These are phyloP conservation scores for Cephus cinctus DNA, from an alignment of 1,140 invertebrate species.

Conservation along the genomic window DNA sequence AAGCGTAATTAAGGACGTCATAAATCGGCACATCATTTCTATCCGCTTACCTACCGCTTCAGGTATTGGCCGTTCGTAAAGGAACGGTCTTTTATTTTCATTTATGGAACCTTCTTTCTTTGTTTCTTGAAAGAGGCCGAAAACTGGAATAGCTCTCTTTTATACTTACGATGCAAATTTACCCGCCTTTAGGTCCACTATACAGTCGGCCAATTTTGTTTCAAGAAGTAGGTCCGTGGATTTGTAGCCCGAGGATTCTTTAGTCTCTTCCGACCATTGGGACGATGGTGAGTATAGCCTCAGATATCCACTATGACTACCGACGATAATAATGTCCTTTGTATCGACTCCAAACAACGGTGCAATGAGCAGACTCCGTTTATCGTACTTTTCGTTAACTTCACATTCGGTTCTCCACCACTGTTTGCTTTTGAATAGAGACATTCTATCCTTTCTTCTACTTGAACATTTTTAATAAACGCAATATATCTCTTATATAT, in stretches of 20 bases:
- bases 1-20: too few relatives aligned
- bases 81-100: too few relatives aligned
- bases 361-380: conserved; percentile 61
- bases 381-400: conserved; percentile 64
- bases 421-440: conserved; percentile 76
- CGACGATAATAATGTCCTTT: conserved; percentile 67
- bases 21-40: too few relatives aligned
- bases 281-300: conserved; percentile 66
- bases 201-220: conserved; percentile 63
- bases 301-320: conserved; percentile 69
- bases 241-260: conserved; percentile 55
- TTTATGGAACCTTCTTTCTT: too few relatives aligned
- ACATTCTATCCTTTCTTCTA: too few relatives aligned
- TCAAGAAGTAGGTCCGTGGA: conserved; percentile 73
- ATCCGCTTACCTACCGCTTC: too few relatives aligned
- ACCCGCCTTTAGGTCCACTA: conserved; percentile 71
- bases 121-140: too few relatives aligned
- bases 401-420: conserved; percentile 72
- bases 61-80: too few relatives aligned
- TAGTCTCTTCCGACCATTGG: conserved; percentile 50
- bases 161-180: conserved; percentile 71
- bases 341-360: conserved; percentile 64
- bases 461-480: too few relatives aligned
- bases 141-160: too few relatives aligned
- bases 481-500: too few relatives aligned